Conservation (phyloP, 1,140 invertebrate genomes). For the Ceratina australensis region DNA sequence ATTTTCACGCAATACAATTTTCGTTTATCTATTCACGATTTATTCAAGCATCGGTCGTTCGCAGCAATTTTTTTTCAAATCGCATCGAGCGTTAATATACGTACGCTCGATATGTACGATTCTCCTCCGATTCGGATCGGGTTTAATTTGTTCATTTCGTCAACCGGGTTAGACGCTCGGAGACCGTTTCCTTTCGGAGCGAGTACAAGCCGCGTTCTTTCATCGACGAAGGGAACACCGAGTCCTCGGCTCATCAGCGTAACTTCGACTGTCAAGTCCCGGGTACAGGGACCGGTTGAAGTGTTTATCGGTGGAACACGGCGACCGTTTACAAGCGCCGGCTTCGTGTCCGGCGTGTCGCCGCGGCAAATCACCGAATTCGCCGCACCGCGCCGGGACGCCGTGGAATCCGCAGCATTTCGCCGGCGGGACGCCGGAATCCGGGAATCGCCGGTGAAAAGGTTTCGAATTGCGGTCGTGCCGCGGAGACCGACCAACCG, state of each 20-base stretch:
- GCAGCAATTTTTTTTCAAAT: too few species aligned
- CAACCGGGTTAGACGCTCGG: too few species aligned
- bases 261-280: slow-evolving; percentile 56
- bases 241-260: slow-evolving; percentile 55
- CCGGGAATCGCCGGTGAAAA: slow-evolving; percentile 51
- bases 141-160: too few species aligned
- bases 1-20: too few species aligned
- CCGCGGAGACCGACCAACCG: slow-evolving; percentile 8
- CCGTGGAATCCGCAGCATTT: slow-evolving; percentile 60
- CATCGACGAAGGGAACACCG: slow-evolving; percentile 12
- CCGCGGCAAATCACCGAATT: slow-evolving; percentile 64
- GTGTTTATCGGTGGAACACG: slow-evolving; percentile 62
- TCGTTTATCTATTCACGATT: too few species aligned
- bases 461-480: slow-evolving; percentile 31
- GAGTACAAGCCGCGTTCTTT: slow-evolving; percentile 10
- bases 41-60: too few species aligned
- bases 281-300: slow-evolving; percentile 54
- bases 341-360: slow-evolving; percentile 60
- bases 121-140: too few species aligned
- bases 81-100: too few species aligned
- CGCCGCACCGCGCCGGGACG: slow-evolving; percentile 33
- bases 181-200: background rate
- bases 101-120: too few species aligned
- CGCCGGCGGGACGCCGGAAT: slow-evolving; percentile 47
- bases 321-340: slow-evolving; percentile 57